A percentile compares a stretch with the other conserved stretches of the same genome.
phyloP scores from a whole-genome alignment of 2,113 vertebrate genomes.

The Tor tambroides region DNA sequence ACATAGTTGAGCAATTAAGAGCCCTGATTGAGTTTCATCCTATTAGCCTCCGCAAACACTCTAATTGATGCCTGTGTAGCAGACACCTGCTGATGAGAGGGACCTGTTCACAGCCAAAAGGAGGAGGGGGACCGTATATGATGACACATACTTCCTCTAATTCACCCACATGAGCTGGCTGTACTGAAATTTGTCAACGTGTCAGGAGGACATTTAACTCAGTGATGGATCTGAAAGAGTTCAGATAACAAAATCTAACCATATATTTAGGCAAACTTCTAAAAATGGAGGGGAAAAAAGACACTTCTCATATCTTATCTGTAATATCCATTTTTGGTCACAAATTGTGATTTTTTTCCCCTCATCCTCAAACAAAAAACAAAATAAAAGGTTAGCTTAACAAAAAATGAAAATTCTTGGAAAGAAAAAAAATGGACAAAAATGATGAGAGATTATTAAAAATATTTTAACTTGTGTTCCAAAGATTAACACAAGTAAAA shows the following conservation, averaged over 20 bases:
- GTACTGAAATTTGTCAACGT: not conserved
- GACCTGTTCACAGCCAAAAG: slow-evolving; percentile 60
- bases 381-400: too few species aligned
- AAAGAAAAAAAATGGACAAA: too few species aligned
- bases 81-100: slow-evolving; percentile 83
- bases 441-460: not conserved
- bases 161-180: slow-evolving; percentile 1
- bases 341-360: too few species aligned
- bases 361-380: too few species aligned
- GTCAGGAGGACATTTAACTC: not conserved
- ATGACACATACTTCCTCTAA: slow-evolving; percentile 13
- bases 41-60: slow-evolving; percentile 98
- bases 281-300: too few species aligned
- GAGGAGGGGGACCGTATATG: slow-evolving; percentile 44
- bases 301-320: too few species aligned
- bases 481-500: too few species aligned
- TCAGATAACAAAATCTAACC: too few species aligned
- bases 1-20: slow-evolving; percentile 97
- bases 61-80: slow-evolving; percentile 93
- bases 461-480: not conserved
- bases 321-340: too few species aligned
- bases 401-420: too few species aligned
- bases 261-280: too few species aligned
- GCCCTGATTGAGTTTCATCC: slow-evolving; percentile 99
- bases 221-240: too few species aligned